Percentiles rank a stretch among this genome's conserved stretches.
These are phyloP conservation scores for Nasonovia ribisnigri DNA, from an alignment of 2,888 invertebrate genomes.

Conservation along the genomic window DNA sequence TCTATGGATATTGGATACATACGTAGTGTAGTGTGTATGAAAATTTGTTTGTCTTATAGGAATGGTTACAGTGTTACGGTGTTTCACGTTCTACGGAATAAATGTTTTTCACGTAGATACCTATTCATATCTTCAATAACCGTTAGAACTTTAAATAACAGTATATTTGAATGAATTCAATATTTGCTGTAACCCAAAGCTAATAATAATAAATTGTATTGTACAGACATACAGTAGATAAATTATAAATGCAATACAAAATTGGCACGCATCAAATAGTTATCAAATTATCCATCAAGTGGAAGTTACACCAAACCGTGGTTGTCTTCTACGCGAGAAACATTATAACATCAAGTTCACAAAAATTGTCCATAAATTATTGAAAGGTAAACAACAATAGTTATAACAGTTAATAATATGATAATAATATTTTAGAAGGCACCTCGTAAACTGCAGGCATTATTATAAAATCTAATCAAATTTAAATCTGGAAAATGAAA, in stretches of 20 bases:
- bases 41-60: constrained; percentile 15
- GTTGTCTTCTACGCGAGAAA: background rate
- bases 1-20: background rate
- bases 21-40: background rate
- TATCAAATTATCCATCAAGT: background rate
- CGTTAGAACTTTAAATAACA: background rate
- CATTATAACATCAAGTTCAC: background rate
- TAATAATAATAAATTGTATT: background rate
- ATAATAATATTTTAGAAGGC: background rate
- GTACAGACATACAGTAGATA: background rate
- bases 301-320: background rate
- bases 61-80: background rate
- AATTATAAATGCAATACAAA: background rate
- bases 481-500: background rate
- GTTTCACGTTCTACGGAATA: background rate
- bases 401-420: background rate
- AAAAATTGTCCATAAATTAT: background rate
- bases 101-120: background rate
- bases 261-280: background rate
- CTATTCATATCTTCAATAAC: background rate
- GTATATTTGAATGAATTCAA: background rate
- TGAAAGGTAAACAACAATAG: background rate
- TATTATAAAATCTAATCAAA: background rate
- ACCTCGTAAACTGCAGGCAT: background rate
- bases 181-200: background rate